Evolutionary conservation across 2,888 invertebrate species (phyloP).

Genomic region (Caradrina kadenii): DNA sequence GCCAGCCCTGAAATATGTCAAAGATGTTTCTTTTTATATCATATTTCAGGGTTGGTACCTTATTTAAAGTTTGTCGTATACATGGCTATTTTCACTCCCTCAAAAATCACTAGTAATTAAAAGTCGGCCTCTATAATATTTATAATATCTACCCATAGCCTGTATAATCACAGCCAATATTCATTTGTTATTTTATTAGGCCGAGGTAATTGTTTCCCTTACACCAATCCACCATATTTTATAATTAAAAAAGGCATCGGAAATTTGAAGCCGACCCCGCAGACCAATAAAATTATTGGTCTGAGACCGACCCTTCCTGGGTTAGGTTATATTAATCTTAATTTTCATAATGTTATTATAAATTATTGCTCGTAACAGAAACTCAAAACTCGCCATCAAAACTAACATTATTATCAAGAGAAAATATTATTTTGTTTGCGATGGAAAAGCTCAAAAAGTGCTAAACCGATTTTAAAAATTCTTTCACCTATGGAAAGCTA

Average conservation of each 20-base stretch:
- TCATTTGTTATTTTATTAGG: conserved; percentile 7
- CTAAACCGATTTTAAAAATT: no score
- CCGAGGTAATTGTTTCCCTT: conserved; percentile 13
- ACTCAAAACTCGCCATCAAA: neutral
- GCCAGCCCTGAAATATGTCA: no score
- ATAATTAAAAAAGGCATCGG: conserved; percentile 29
- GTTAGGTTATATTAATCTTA: conserved; percentile 40
- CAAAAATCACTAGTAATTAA: neutral
- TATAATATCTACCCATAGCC: neutral
- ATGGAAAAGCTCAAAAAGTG: no score
- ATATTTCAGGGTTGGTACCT: no score
- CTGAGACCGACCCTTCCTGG: conserved; percentile 8
- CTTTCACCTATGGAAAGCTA: no score
- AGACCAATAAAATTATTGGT: neutral
- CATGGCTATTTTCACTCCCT: neutral
- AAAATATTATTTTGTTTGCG: no score
- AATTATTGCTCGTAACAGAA: conserved; percentile 16
- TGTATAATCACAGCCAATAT: neutral
- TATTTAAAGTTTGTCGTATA: no score
- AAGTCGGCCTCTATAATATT: neutral
- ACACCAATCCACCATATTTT: conserved; percentile 18
- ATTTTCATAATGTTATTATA: conserved; percentile 29
- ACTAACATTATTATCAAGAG: no score
- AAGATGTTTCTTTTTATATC: no score
- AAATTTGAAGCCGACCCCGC: conserved; percentile 9